Evolutionary conservation across 2,113 vertebrate genomes (phyloP), one percentile per base, ranked within the genome.

Genomic region (Lepus timidus): DNA sequence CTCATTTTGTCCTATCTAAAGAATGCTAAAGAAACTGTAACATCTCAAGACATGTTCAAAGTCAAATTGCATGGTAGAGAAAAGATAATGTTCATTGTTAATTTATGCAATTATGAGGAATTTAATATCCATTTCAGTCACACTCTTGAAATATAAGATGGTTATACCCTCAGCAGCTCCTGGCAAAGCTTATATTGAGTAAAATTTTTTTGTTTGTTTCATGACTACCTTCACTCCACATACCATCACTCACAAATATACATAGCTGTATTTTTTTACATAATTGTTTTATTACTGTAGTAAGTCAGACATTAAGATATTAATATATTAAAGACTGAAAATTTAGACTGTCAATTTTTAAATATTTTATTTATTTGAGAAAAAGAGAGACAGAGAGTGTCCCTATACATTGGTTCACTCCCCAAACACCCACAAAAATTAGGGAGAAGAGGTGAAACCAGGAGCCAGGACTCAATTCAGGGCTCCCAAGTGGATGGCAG

Each of bases 21-120:
- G 79, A 89, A 93, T 80, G 65, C 29, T 86, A 64, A 91, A 74
- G 36, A 93, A 79, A 89, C 27, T 95, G 17, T 58, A 96, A 83
- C 58, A 65, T 82, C 36, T 81, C 81, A 93, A 87, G 58, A 71
- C 52, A 92, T 9, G 25, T 62, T 85, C 68, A 71, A 78, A 92
- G 33, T 83, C 84, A 67, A 88, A 74, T 68, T 8, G 29, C 74
- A 51, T 16, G 19, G 27, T n/a, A 89, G 23, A 78, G 16, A 81
- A 89, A 91, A 76, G 51, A 83, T 39, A 85, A 70, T 51, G 22
- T 62, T 74, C 29, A 36, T 12, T 67, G n/a, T 75, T 89, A 92
- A 88, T 52, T 84, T 94, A 85, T n/a, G 8, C 5, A 71, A 84
- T 73, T 75, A 76, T 83, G 44, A 82, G 55, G 96, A 81, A 94